Conservation (phyloP, 2,797 vertebrate genomes). For the Falco rusticolus region DNA sequence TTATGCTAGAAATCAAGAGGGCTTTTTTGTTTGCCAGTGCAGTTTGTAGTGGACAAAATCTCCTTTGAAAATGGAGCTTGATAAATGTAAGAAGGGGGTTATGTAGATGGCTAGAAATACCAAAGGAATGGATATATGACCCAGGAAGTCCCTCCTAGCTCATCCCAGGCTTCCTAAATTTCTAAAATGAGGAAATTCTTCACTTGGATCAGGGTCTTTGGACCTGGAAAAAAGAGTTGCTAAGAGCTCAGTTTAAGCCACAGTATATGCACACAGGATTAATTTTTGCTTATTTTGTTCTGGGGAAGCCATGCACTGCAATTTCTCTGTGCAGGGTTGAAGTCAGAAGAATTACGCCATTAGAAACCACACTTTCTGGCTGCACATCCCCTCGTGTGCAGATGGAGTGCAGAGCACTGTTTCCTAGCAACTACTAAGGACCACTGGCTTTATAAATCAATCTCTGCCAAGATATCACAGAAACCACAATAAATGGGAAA, state of each 20-base stretch:
- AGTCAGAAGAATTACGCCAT: constrained; percentile 32
- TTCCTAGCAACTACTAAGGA: constrained; percentile 68
- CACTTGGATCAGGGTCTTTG: not conserved
- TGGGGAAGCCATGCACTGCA: not conserved
- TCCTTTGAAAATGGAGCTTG: not conserved
- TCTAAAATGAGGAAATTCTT: not conserved
- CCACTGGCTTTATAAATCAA: constrained; percentile 66
- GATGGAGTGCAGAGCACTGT: constrained; percentile 47
- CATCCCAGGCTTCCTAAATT: not conserved
- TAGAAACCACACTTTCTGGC: constrained; percentile 35
- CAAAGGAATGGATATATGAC: not conserved
- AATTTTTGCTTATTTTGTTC: not conserved
- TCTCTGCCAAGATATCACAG: constrained; percentile 63
- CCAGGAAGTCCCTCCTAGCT: not conserved
- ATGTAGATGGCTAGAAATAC: not conserved
- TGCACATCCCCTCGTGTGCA: constrained; percentile 10
- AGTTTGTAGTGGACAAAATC: not conserved
- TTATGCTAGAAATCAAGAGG: not conserved
- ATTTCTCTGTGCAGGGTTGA: not conserved
- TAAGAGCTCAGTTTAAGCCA: not conserved
- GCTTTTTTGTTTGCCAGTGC: not conserved
- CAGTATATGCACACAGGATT: not conserved
- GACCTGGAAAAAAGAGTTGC: not conserved
- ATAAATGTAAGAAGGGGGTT: not conserved
- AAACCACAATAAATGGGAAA: constrained; percentile 44